Evolutionary conservation across 2,888 invertebrate species (phyloP).

Genomic region (Leptinotarsa juncta): DNA sequence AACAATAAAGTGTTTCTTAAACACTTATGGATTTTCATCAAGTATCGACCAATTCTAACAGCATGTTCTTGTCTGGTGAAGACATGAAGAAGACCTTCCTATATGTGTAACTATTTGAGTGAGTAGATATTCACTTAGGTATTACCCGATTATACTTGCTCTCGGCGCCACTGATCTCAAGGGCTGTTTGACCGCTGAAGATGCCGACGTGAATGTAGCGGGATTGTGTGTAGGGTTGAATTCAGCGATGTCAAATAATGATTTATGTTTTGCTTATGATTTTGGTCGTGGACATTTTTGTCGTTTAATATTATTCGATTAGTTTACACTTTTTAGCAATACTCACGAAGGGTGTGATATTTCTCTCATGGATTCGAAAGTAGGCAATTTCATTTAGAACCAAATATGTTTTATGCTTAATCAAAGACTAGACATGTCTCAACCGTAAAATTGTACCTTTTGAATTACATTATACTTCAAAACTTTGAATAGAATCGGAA

Average conservation of each 20-base stretch:
- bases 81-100: too few species aligned
- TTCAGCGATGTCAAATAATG: constrained; percentile 61
- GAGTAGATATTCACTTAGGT: too few species aligned
- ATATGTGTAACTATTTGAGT: too few species aligned
- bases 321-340: constrained; percentile 41
- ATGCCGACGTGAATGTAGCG: constrained; percentile 40
- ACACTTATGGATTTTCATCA: too few species aligned
- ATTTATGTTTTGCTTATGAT: constrained; percentile 62
- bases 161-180: constrained; percentile 27
- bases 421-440: too few species aligned
- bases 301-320: constrained; percentile 56
- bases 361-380: constrained; percentile 25
- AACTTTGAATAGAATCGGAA: too few species aligned
- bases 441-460: too few species aligned
- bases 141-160: not conserved
- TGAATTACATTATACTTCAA: too few species aligned
- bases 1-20: too few species aligned
- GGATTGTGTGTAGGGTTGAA: constrained; percentile 54
- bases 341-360: not conserved
- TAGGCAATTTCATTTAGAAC: not conserved
- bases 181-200: constrained; percentile 47
- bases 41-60: too few species aligned
- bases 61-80: too few species aligned
- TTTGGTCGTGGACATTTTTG: constrained; percentile 54
- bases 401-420: not conserved